Evolutionary conservation across 2,888 invertebrate species (phyloP).

Genomic region (Lithophane socia): DNA sequence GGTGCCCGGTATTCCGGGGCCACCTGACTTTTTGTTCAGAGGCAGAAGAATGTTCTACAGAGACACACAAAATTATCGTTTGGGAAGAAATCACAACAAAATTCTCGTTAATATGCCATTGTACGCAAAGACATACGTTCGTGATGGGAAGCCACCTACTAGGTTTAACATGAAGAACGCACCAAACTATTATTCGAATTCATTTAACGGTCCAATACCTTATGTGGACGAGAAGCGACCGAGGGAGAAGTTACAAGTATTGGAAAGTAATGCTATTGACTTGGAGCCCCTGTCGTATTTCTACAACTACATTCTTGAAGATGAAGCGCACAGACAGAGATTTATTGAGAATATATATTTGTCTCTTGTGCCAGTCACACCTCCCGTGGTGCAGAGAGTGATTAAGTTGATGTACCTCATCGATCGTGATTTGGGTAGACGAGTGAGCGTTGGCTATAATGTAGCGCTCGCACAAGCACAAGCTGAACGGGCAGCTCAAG

Average conservation of each 20-base stretch:
- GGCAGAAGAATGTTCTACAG: constrained; percentile 86
- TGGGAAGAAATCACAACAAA: constrained; percentile 71
- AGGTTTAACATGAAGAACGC: constrained; percentile 65
- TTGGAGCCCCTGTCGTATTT: constrained; percentile 92
- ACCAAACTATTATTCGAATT: constrained; percentile 74
- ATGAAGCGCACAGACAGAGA: constrained; percentile 75
- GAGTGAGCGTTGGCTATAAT: constrained; percentile 82
- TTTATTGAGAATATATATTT: constrained; percentile 42
- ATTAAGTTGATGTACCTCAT: constrained; percentile 94
- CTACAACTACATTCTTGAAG: constrained; percentile 92
- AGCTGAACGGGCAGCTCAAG: constrained; percentile 29
- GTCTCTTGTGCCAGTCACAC: constrained; percentile 42
- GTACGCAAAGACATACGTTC: constrained; percentile 67
- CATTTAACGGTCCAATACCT: constrained; percentile 72
- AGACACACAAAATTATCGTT: constrained; percentile 88
- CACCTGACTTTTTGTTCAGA: constrained; percentile 88
- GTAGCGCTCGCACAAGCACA: constrained; percentile 32
- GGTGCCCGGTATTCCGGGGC: constrained; percentile 87
- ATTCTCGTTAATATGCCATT: constrained; percentile 70
- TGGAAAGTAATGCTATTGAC: constrained; percentile 67
- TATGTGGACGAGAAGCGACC: constrained; percentile 68
- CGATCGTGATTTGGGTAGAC: constrained; percentile 93
- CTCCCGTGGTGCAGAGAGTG: constrained; percentile 90
- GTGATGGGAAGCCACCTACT: constrained; percentile 71
- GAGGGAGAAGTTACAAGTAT: constrained; percentile 56